These are phyloP conservation scores for Melanogrammus aeglefinus DNA, from an alignment of 2,797 vertebrate species.

Conservation along the genomic window DNA sequence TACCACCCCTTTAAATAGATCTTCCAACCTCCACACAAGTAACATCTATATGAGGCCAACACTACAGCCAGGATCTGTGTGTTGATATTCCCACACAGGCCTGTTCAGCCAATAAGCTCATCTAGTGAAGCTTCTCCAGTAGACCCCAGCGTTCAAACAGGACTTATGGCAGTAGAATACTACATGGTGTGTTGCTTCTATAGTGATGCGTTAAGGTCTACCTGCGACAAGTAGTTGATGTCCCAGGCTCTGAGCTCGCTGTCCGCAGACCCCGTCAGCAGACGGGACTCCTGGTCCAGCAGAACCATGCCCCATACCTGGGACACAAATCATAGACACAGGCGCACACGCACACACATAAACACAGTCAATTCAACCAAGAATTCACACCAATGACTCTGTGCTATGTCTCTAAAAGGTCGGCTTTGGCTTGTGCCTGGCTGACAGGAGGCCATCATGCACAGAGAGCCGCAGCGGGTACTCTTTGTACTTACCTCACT, in stretches of 20 bases:
- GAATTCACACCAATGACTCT: background rate
- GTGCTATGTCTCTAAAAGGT: background rate
- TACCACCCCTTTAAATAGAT: background rate
- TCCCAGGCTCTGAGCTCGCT: slow-evolving; percentile 94
- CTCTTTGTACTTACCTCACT: slow-evolving; percentile 79
- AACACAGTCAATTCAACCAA: background rate
- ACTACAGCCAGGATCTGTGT: background rate
- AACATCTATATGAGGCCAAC: background rate
- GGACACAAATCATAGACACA: background rate
- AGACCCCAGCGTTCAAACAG: background rate
- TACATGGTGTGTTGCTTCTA: background rate
- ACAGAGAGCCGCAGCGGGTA: background rate
- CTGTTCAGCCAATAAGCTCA: too few relatives aligned
- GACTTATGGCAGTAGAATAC: background rate
- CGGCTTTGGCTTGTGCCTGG: background rate
- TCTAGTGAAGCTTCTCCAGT: too few relatives aligned
- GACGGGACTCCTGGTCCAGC: slow-evolving; percentile 79
- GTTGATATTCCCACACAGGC: too few relatives aligned
- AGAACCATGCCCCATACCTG: slow-evolving; percentile 92
- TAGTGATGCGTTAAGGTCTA: slow-evolving; percentile 53
- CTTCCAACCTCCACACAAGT: background rate
- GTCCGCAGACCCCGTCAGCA: slow-evolving; percentile 91
- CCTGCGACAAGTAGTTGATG: slow-evolving; percentile 82
- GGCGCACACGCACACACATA: background rate
- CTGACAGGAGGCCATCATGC: background rate